phyloP scores from a whole-genome alignment of 1,140 invertebrate species.

The Orchesella cincta region DNA sequence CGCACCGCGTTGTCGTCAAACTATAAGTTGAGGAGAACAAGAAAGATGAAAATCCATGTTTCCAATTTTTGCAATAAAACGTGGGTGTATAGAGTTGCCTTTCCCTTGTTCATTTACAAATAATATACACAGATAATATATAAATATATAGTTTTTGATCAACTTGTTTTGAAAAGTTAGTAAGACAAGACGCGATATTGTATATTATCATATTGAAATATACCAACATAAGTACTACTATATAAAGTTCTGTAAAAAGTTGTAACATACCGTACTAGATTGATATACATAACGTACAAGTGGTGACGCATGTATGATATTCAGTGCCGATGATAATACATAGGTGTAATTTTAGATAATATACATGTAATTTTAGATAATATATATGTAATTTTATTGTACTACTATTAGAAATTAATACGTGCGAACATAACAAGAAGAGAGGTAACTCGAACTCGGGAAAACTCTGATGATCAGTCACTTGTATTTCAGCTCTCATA shows the following conservation, averaged over 20 bases:
- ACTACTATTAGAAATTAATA: background rate
- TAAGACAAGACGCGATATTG: too few relatives aligned
- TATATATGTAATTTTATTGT: background rate
- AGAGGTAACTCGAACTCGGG: background rate
- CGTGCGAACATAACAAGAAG: background rate
- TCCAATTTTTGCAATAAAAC: background rate
- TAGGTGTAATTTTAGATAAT: background rate
- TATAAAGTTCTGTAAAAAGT: background rate
- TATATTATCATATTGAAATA: background rate
- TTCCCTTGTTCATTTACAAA: constrained; percentile 15
- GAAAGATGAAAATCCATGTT: background rate
- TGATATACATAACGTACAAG: background rate
- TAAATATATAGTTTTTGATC: constrained; percentile 15
- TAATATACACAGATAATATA: constrained; percentile 3
- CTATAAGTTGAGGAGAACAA: background rate
- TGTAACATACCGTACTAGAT: background rate
- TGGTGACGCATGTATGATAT: constrained; percentile 16
- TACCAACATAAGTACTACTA: background rate
- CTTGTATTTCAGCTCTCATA: background rate
- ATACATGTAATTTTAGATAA: background rate
- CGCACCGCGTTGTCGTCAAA: too few relatives aligned
- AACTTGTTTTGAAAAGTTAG: too few relatives aligned
- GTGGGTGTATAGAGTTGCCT: constrained; percentile 4
- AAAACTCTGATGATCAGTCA: background rate
- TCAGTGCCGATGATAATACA: constrained; percentile 1